phyloP scores from a whole-genome alignment of 2,797 vertebrate genomes.

The Rhinogobio ventralis region DNA sequence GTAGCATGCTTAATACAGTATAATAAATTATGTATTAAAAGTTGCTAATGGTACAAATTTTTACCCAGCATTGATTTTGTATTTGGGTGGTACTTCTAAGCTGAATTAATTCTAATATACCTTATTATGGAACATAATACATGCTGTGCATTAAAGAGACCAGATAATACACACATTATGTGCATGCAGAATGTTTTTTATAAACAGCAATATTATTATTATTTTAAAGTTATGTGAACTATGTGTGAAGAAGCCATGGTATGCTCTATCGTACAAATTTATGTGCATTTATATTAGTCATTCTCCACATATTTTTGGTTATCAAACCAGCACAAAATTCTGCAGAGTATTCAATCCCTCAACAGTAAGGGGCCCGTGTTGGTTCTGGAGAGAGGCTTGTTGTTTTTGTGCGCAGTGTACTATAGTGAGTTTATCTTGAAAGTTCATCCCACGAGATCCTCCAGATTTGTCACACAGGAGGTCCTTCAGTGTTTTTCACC shows the following conservation, averaged over 20 bases:
- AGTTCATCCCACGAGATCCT: slow-evolving; percentile 27
- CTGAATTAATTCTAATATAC: background rate
- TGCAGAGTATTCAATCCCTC: slow-evolving; percentile 18
- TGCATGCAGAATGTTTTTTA: background rate
- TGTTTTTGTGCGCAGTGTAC: slow-evolving; percentile 18
- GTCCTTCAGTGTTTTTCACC: slow-evolving; percentile 16
- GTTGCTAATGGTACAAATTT: background rate
- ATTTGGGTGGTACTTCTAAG: background rate
- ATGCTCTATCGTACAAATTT: background rate
- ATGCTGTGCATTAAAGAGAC: background rate
- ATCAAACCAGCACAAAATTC: slow-evolving; percentile 30
- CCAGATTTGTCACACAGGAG: slow-evolving; percentile 29
- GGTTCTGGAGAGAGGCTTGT: slow-evolving; percentile 33
- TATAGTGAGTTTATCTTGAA: slow-evolving; percentile 40
- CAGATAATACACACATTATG: background rate
- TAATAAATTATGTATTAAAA: background rate
- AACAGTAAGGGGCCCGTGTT: slow-evolving; percentile 22
- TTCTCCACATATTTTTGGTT: slow-evolving; percentile 13
- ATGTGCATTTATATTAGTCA: slow-evolving; percentile 24
- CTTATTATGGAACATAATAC: background rate
- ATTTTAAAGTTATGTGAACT: slow-evolving; percentile 6
- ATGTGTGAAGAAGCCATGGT: slow-evolving; percentile 5
- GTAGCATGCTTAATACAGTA: background rate
- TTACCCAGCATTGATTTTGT: background rate
- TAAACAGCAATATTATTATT: background rate